Conservation (phyloP, 2,888 invertebrate genomes). For the Stenodema calcarata region DNA sequence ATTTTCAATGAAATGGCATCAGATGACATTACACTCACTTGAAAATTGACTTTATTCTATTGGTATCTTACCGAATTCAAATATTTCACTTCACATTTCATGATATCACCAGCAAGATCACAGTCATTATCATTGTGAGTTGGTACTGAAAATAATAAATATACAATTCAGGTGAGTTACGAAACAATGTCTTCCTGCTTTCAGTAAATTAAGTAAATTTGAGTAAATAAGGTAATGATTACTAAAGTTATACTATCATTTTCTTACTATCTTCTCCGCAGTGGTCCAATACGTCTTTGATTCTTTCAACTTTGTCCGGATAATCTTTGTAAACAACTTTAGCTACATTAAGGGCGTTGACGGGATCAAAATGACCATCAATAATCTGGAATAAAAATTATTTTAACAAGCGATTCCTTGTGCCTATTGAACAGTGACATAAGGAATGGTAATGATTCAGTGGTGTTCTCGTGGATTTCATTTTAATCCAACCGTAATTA, state of each 20-base stretch:
- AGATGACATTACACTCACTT: too few species aligned
- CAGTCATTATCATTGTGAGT: neutral
- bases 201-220: neutral
- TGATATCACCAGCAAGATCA: neutral
- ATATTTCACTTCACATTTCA: neutral
- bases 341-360: constrained; percentile 45
- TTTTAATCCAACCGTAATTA: too few species aligned
- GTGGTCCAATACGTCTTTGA: constrained; percentile 47
- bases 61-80: neutral
- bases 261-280: constrained; percentile 49
- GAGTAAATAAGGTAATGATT: too few species aligned
- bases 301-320: constrained; percentile 47
- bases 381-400: constrained; percentile 35
- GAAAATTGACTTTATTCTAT: neutral
- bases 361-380: constrained; percentile 46
- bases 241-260: neutral
- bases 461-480: too few species aligned
- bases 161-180: too few species aligned
- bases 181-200: too few species aligned
- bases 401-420: too few species aligned
- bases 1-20: too few species aligned
- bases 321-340: constrained; percentile 49
- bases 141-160: neutral
- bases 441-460: too few species aligned
- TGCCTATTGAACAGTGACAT: too few species aligned